Evolutionary conservation across 1,140 invertebrate species (phyloP).

Genomic region (Plectrocnemia conspersa): DNA sequence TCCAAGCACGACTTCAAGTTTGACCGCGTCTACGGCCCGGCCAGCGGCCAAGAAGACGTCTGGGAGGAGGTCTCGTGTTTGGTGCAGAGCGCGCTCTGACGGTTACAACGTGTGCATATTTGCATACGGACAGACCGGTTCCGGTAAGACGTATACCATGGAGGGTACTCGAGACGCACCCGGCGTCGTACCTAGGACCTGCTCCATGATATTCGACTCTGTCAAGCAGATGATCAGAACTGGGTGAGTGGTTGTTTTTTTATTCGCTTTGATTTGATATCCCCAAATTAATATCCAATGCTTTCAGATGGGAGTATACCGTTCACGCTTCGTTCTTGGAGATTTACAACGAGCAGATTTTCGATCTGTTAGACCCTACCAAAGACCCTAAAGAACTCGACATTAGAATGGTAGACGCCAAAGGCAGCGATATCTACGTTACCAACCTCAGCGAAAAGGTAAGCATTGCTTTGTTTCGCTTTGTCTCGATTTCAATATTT

Average conservation of each 20-base stretch:
- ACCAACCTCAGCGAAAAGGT: slow-evolving; percentile 57
- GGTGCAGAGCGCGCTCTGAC: slow-evolving; percentile 64
- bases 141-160: slow-evolving; percentile 61
- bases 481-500: too few species aligned
- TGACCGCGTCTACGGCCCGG: slow-evolving; percentile 31
- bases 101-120: slow-evolving; percentile 78
- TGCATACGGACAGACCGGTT: slow-evolving; percentile 77
- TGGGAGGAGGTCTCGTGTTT: slow-evolving; percentile 42
- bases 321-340: slow-evolving; percentile 75
- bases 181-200: slow-evolving; percentile 70
- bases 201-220: slow-evolving; percentile 63
- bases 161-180: slow-evolving; percentile 45
- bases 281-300: slow-evolving; percentile 35
- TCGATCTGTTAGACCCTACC: slow-evolving; percentile 58
- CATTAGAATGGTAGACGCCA: slow-evolving; percentile 58
- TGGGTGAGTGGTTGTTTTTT: slow-evolving; percentile 22
- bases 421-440: slow-evolving; percentile 60
- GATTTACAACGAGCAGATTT: slow-evolving; percentile 75
- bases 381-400: slow-evolving; percentile 45
- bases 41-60: slow-evolving; percentile 30
- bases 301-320: slow-evolving; percentile 64
- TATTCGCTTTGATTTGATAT: slow-evolving; percentile 6
- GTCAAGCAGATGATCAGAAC: slow-evolving; percentile 47
- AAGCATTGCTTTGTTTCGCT: not conserved
- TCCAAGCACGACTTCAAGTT: slow-evolving; percentile 56